Conservation (phyloP, 30 jellyfish, hydroid and myxozoan species). For the Phacellophora camtschatica region DNA sequence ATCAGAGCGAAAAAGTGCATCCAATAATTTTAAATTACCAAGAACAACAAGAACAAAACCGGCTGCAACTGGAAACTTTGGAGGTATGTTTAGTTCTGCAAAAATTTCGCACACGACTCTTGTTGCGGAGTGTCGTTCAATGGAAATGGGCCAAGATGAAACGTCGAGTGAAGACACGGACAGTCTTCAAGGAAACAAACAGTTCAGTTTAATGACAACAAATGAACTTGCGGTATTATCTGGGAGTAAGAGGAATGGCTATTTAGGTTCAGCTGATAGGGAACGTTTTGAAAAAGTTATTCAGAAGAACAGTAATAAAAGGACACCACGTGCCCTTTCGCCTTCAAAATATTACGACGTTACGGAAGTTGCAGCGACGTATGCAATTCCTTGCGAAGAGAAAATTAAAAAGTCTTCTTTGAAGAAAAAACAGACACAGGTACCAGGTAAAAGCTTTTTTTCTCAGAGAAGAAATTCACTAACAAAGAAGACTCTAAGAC, state of each 20-base stretch:
- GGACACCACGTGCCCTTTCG: background rate
- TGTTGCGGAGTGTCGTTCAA: slow-evolving; percentile 3
- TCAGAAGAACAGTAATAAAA: background rate
- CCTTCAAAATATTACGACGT: slow-evolving; percentile 38
- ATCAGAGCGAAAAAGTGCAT: background rate
- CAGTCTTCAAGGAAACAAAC: slow-evolving; percentile 7
- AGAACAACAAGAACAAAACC: background rate
- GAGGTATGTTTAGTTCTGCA: slow-evolving; percentile 12
- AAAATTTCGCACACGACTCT: background rate
- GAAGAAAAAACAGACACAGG: background rate
- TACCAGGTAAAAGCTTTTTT: slow-evolving; percentile 58
- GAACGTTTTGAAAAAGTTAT: background rate
- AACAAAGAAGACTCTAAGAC: background rate
- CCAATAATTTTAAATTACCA: background rate
- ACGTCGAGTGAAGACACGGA: slow-evolving; percentile 51
- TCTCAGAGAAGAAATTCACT: slow-evolving; percentile 54
- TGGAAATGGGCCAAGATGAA: background rate
- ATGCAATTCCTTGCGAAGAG: slow-evolving; percentile 48
- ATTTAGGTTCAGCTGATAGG: background rate
- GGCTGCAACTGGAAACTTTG: background rate
- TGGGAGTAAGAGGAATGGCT: background rate
- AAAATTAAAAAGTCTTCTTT: background rate
- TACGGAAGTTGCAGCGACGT: slow-evolving; percentile 23
- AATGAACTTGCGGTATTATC: background rate
- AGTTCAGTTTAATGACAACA: background rate